Evolutionary conservation across 1,140 invertebrate species (phyloP), one percentile per base, ranked within the genome.

Genomic region (Centruroides sculpturatus): DNA sequence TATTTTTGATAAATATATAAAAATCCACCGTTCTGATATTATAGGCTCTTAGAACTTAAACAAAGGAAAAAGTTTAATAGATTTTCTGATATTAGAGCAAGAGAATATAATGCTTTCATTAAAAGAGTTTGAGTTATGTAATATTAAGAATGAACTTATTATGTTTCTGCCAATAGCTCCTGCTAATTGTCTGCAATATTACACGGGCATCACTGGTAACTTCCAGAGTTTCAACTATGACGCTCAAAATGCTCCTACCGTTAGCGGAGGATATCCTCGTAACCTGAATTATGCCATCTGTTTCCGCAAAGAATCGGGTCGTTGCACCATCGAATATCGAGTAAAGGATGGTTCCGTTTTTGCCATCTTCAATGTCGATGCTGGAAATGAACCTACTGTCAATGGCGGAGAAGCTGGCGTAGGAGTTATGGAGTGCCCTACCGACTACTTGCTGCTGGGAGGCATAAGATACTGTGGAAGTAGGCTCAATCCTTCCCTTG

Each of bases 251-350:
- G n/a, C 54, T 2, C 35, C 58, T 2, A 47, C 8, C 34, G n/a
- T 56, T 7, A 59, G 35, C n/a, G 59, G 56, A 4, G 63, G 63
- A 9, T 69, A 69, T 56, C 57, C 68, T 8, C 87, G 87, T 69
- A 85, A 87, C 72, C 68, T 87, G 1, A 86, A 89, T 69, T 88
- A 89, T 71, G 84, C 83, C 0, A 83, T 88, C 59, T 88, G 86
- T 67, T 81, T 87, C 56, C 70, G 79, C 56, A 79, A 83, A 61
- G 75, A 77, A 52, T 65, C 77, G 6, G 80, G 78, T 23, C 79
- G 78, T 34, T 87, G 85, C 70, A 81, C 78, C 55, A 75, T 85
- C 3, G 86, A 79, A 0, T 86, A 84, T 61, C 78, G 70, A 8
- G 83, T 62, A 23, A 34, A 23, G 7, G 8, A 23, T 8, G 70